Percentiles rank a stretch among this genome's conserved stretches.
These are phyloP conservation scores for Peromyscus polionotus DNA, from an alignment of 2,113 vertebrate species.

Conservation along the genomic window DNA sequence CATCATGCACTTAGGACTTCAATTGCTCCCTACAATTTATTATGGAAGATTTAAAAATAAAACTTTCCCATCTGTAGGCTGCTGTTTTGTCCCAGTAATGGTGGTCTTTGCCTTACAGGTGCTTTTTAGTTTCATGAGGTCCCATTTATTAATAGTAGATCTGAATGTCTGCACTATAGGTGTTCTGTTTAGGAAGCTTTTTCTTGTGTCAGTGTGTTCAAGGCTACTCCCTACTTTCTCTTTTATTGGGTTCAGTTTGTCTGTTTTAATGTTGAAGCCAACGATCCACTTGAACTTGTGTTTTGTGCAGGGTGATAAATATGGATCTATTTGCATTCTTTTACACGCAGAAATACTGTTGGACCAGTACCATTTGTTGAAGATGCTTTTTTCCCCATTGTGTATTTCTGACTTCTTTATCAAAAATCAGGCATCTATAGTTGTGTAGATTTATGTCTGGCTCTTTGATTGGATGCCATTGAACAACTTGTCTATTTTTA, in stretches of 20 bases:
- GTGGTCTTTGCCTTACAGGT: too few relatives aligned
- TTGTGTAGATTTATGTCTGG: neutral
- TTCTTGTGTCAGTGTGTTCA: too few relatives aligned
- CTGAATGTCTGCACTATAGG: too few relatives aligned
- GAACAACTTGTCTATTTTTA: neutral
- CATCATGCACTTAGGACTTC: neutral
- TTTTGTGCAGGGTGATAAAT: too few relatives aligned
- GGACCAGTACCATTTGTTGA: neutral
- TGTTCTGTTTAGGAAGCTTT: too few relatives aligned
- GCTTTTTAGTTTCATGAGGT: too few relatives aligned
- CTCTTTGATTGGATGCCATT: neutral
- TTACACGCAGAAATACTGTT: neutral
- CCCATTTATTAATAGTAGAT: too few relatives aligned
- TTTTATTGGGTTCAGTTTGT: too few relatives aligned
- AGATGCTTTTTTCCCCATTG: neutral
- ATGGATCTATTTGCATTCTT: neutral
- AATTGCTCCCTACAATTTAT: neutral
- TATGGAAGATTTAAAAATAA: neutral
- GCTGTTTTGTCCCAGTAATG: too few relatives aligned
- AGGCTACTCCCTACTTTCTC: too few relatives aligned
- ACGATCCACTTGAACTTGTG: too few relatives aligned
- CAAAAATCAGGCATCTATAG: neutral
- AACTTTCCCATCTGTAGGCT: neutral
- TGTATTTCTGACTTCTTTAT: neutral
- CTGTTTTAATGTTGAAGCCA: too few relatives aligned